phyloP scores from a whole-genome alignment of 2,797 vertebrate genomes.

The Danio tinwini region DNA sequence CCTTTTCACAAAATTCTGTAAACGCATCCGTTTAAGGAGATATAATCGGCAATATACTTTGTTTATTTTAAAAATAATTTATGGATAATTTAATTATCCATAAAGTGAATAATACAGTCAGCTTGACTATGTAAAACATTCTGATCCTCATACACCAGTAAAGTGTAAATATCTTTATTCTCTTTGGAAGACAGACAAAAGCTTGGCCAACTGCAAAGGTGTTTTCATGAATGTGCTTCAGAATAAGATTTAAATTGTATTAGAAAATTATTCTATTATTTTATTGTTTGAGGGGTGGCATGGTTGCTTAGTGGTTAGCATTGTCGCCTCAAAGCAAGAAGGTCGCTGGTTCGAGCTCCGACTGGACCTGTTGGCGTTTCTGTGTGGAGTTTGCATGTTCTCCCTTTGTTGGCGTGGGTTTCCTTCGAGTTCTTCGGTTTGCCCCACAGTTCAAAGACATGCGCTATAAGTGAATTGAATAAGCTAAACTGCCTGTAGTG shows the following conservation, averaged over 20 bases:
- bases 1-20: neutral
- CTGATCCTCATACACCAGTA: slow-evolving; percentile 8
- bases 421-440: too few species aligned
- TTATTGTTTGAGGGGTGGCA: too few species aligned
- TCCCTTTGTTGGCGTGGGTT: too few species aligned
- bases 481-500: too few species aligned
- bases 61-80: too few species aligned
- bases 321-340: too few species aligned
- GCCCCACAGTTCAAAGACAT: too few species aligned
- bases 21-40: neutral
- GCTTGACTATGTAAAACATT: slow-evolving; percentile 12
- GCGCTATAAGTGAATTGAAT: too few species aligned
- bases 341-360: too few species aligned
- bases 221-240: neutral
- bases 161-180: neutral
- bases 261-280: neutral
- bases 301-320: too few species aligned
- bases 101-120: neutral
- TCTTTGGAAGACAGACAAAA: neutral
- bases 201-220: neutral
- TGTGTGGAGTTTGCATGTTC: too few species aligned
- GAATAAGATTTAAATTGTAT: neutral
- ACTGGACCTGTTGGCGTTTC: too few species aligned
- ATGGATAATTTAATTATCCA: neutral
- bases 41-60: slow-evolving; percentile 7